Conservation (phyloP, 2,113 vertebrate genomes). For the Sorex araneus region DNA sequence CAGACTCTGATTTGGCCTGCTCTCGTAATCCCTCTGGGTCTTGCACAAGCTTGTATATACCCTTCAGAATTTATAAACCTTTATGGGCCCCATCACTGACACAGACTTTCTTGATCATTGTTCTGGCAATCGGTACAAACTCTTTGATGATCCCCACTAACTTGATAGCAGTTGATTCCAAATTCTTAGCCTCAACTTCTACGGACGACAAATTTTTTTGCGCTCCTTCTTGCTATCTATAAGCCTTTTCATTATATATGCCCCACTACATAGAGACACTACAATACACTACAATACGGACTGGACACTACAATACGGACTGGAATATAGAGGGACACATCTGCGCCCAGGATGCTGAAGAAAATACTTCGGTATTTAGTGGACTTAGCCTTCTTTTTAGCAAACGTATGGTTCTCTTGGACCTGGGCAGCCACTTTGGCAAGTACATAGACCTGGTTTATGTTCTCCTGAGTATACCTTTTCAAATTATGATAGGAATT, state of each 20-base stretch:
- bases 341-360: no score
- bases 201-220: rapidly evolving
- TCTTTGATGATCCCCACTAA: rapidly evolving
- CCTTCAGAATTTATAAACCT: rapidly evolving
- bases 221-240: no score
- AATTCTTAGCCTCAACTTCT: neutral
- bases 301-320: no score
- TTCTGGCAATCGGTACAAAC: rapidly evolving
- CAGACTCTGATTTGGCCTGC: neutral
- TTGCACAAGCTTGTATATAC: neutral
- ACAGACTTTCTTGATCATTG: neutral
- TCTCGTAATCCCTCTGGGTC: neutral
- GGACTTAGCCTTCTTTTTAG: no score
- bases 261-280: no score
- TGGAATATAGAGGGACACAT: no score
- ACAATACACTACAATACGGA: no score
- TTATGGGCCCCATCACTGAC: rapidly evolving
- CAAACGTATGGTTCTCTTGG: neutral
- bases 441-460: neutral
- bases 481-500: constrained; percentile 15
- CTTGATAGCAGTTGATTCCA: rapidly evolving
- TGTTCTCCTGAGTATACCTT: neutral
- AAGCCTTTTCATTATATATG: no score
- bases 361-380: no score
- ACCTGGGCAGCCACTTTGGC: constrained; percentile 35